Evolutionary conservation across 1,140 invertebrate genomes (phyloP).

Genomic region (Triops longicaudatus): DNA sequence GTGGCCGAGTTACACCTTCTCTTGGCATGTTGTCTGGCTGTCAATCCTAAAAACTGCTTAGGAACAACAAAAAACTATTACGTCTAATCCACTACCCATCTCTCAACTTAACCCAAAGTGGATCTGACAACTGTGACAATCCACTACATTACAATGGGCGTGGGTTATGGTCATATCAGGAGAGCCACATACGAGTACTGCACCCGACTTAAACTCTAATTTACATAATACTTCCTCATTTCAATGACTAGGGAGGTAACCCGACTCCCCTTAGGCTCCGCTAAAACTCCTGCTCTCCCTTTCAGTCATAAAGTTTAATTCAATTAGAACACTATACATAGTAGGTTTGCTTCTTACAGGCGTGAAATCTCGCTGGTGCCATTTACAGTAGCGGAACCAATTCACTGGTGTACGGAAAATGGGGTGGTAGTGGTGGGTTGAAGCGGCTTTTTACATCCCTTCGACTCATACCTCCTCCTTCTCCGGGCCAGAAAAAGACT

Average conservation of each 20-base stretch:
- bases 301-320: not conserved
- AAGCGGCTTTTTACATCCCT: no score
- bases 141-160: not conserved
- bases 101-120: not conserved
- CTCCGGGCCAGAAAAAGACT: no score
- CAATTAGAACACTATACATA: not conserved
- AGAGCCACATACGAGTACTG: no score
- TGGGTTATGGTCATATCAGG: not conserved
- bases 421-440: not conserved
- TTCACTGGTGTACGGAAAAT: not conserved
- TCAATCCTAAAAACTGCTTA: not conserved
- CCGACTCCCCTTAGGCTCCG: not conserved
- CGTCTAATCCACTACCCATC: not conserved
- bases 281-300: no score
- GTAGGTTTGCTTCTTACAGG: not conserved
- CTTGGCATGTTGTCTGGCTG: not conserved
- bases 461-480: no score
- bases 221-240: not conserved
- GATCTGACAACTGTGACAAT: not conserved
- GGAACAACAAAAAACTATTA: not conserved
- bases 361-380: conserved; percentile 13
- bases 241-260: not conserved
- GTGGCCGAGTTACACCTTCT: not conserved
- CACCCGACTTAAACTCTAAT: not conserved
- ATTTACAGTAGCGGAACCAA: conserved; percentile 12